Conservation (phyloP, 2,797 vertebrate species). For the Enteromius radiatus region DNA sequence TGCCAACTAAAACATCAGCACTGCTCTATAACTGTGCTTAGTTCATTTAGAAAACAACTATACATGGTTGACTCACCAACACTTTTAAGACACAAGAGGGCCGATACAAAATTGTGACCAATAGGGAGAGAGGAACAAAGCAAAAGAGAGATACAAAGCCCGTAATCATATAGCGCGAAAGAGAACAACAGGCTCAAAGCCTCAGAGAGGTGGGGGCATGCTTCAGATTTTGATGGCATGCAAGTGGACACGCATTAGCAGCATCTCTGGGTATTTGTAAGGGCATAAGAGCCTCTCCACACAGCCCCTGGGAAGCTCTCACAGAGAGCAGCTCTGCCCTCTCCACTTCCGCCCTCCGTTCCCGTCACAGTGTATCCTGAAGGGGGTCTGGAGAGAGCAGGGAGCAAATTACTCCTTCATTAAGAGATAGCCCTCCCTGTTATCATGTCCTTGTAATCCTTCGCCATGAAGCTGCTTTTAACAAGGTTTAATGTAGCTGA, state of each 20-base stretch:
- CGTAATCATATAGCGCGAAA: background rate
- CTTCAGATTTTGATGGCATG: constrained; percentile 60
- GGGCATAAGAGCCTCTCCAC: constrained; percentile 61
- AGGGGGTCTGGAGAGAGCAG: constrained; percentile 58
- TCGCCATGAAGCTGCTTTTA: constrained; percentile 65
- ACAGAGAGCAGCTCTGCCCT: constrained; percentile 52
- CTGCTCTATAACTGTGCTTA: background rate
- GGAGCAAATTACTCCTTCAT: constrained; percentile 69
- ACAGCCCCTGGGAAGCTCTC: constrained; percentile 54
- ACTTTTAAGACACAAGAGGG: background rate
- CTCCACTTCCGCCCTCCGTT: constrained; percentile 40
- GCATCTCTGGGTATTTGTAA: constrained; percentile 57
- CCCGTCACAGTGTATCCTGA: constrained; percentile 52
- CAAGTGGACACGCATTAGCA: constrained; percentile 58
- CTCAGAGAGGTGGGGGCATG: constrained; percentile 39
- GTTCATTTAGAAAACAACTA: constrained; percentile 5
- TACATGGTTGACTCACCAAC: background rate
- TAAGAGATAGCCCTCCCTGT: constrained; percentile 64
- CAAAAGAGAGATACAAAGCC: constrained; percentile 12
- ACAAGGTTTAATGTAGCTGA: constrained; percentile 70
- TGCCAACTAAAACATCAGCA: background rate
- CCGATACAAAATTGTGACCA: background rate
- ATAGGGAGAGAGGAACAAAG: background rate
- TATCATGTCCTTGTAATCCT: constrained; percentile 69
- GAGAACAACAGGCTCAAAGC: constrained; percentile 26